These are phyloP conservation scores for Corythucha ciliata DNA, from an alignment of 2,888 invertebrate genomes.

Conservation along the genomic window DNA sequence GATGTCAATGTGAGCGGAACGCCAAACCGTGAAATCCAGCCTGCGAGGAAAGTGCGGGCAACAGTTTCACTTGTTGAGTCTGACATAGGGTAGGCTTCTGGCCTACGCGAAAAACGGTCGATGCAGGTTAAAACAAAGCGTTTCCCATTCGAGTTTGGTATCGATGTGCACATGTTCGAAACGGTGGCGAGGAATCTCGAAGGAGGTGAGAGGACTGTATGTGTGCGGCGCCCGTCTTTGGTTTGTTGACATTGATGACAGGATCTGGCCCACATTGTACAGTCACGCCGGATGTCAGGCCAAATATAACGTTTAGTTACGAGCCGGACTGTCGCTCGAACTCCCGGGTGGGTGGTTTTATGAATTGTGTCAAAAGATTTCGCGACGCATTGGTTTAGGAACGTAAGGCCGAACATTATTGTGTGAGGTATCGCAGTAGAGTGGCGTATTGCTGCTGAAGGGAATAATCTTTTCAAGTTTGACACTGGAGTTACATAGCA, in stretches of 20 bases:
- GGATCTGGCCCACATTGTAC: slow-evolving; percentile 36
- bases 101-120: slow-evolving; percentile 40
- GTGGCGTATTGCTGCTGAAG: background rate
- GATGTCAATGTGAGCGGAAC: slow-evolving; percentile 39
- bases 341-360: slow-evolving; percentile 34
- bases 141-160: too few species aligned
- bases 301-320: slow-evolving; percentile 40
- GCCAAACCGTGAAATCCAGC: slow-evolving; percentile 42
- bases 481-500: too few species aligned
- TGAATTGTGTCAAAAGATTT: slow-evolving; percentile 32
- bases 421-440: background rate
- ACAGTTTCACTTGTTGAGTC: slow-evolving; percentile 41
- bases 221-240: slow-evolving; percentile 39
- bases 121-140: too few species aligned
- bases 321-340: slow-evolving; percentile 33
- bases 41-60: slow-evolving; percentile 37
- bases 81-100: slow-evolving; percentile 39
- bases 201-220: slow-evolving; percentile 33
- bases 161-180: slow-evolving; percentile 40
- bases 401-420: slow-evolving; percentile 18
- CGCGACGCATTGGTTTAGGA: slow-evolving; percentile 10
- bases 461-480: background rate
- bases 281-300: slow-evolving; percentile 39
- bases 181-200: slow-evolving; percentile 33
- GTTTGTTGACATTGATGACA: slow-evolving; percentile 39